Conservation (phyloP, 2,113 vertebrate species). For the Setophaga kirtlandii region DNA sequence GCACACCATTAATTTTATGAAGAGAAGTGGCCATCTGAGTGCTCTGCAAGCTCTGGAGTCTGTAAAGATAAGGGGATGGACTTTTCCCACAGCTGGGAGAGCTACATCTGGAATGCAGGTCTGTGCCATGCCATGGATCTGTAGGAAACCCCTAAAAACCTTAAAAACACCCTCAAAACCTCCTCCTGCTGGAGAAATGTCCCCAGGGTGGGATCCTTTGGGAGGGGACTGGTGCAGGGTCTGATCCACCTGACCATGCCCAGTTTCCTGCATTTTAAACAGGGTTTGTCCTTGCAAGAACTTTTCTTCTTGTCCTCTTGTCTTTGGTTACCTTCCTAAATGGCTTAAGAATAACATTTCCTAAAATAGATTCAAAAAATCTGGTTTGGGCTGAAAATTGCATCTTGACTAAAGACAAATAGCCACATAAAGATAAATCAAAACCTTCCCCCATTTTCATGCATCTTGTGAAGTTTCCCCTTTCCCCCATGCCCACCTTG, state of each 20-base stretch:
- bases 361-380: neutral
- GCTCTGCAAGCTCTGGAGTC: slow-evolving; percentile 44
- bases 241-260: neutral
- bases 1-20: slow-evolving; percentile 52
- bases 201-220: neutral
- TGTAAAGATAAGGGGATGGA: slow-evolving; percentile 47
- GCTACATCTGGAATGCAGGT: neutral
- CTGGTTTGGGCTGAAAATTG: neutral
- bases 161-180: neutral
- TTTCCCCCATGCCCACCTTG: neutral
- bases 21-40: slow-evolving; percentile 41
- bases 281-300: neutral
- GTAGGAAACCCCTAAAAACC: neutral
- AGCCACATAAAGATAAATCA: neutral
- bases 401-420: neutral
- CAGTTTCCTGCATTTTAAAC: neutral
- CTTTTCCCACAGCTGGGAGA: neutral
- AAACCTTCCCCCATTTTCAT: neutral
- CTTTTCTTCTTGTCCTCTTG: neutral
- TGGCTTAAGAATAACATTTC: neutral
- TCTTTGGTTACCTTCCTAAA: neutral
- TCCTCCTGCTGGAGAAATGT: neutral
- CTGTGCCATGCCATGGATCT: accelerated
- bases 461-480: neutral
- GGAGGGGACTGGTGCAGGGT: neutral